Conservation (phyloP, 2,113 vertebrate genomes). For the Pseudois nayaur region DNA sequence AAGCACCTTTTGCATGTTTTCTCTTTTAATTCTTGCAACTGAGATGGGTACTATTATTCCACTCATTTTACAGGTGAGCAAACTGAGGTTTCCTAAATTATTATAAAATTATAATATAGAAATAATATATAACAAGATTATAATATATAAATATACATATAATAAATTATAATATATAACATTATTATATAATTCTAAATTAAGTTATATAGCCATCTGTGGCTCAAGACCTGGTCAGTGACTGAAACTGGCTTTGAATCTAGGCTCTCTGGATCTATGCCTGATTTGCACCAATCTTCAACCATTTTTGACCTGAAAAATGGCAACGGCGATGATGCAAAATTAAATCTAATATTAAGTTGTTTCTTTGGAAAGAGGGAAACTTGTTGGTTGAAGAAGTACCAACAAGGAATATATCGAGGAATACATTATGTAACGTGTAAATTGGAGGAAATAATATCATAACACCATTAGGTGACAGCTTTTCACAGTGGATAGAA, state of each 20-base stretch:
- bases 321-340: neutral
- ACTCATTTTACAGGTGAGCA: neutral
- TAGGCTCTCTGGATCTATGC: neutral
- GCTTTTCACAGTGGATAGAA: neutral
- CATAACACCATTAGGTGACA: neutral
- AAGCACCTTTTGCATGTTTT: neutral
- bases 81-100: neutral
- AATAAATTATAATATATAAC: neutral
- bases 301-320: neutral
- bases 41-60: neutral
- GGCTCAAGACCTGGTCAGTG: neutral
- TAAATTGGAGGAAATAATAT: neutral
- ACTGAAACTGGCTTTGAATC: neutral
- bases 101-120: neutral
- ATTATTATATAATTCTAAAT: neutral
- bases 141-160: neutral
- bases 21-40: neutral
- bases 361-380: neutral
- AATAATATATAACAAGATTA: neutral
- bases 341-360: neutral
- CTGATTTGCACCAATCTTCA: neutral
- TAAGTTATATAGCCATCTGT: neutral
- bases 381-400: neutral
- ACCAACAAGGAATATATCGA: neutral
- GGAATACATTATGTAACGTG: neutral